Conservation (phyloP, 2,113 vertebrate species). For the Oophaga pumilio region DNA sequence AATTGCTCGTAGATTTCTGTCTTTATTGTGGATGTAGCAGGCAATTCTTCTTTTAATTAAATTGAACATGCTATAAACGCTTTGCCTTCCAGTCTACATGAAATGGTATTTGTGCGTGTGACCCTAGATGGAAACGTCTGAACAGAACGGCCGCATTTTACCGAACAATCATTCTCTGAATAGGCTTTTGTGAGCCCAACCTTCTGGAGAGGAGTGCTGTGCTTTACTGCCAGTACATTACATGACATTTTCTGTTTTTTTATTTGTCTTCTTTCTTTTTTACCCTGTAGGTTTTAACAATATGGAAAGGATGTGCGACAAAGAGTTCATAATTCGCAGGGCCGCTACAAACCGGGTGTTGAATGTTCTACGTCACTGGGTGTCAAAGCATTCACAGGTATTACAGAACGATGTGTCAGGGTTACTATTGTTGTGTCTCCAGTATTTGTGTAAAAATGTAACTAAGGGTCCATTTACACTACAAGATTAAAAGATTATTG, state of each 20-base stretch:
- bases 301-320: conserved; percentile 91
- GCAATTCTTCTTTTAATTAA: conserved; percentile 5
- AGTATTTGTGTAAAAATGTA: not conserved
- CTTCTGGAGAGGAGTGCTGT: conserved; percentile 15
- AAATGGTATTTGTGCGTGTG: conserved; percentile 10
- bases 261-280: conserved; percentile 11
- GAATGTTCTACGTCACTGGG: conserved; percentile 98
- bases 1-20: not conserved
- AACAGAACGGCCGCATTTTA: not conserved
- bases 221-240: not conserved
- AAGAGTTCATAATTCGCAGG: conserved; percentile 97
- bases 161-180: not conserved
- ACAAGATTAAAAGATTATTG: no score
- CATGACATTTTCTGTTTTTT: not conserved
- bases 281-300: conserved; percentile 85
- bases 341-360: conserved; percentile 97
- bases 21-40: conserved; percentile 1
- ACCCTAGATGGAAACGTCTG: not conserved
- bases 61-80: not conserved
- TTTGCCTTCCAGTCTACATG: not conserved
- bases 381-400: conserved; percentile 98
- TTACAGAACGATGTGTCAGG: conserved; percentile 14
- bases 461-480: not conserved
- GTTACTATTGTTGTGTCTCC: no score
- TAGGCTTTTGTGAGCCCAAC: not conserved